Base-by-base conservation (phyloP, 2,797 vertebrate genomes). In the Gymnodraco acuticeps region DNA sequence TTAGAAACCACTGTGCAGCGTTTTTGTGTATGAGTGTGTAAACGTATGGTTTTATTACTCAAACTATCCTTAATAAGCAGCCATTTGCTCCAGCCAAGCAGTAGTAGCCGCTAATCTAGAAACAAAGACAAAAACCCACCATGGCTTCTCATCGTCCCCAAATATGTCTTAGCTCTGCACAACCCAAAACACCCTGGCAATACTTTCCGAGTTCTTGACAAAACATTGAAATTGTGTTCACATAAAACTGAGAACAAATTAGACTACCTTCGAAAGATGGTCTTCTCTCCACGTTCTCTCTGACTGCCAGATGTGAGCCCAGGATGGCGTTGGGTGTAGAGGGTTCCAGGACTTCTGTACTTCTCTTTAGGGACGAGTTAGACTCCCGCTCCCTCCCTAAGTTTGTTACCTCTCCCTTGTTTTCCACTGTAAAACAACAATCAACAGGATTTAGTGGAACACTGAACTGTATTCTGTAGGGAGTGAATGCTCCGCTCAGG, bases 261-360 rank as follows among this genome's bases (percentile, higher is more conserved):
- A 43, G 38, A 41, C 61, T 95, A 99, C 97, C 97, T 95, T 96
- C 95, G 88, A 93, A 96, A 64, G 96, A 96, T 17, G 91, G 90
- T 73, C 90, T 95, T 90, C 90, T 95, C 59, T 94, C 92, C 64
- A 80, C 46, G 73, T 87, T 90, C 77, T 95, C 92, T 84, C 92
- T 95, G 90, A 94, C 93, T 20, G 89, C 84, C 81, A 95, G 93
- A 84, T 94, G 93, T 73, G 96, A 93, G 61, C 93, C 93, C 52
- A 91, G 73, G 56, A 85, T 87, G 71, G 92, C 92, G 70, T 90
- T 92, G 77, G 94, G 91, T 17, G 94, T 91, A 50, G 95, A 94
- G 54, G 95, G 95, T 75, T 94, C 94, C 63, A 92, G 87, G 66
- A 95, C 91, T 73, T 96, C 96, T 2, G 93, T 94, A 76, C 93